These are phyloP conservation scores for Ecliptopera silaceata DNA, from an alignment of 2,888 invertebrate species.

Conservation along the genomic window DNA sequence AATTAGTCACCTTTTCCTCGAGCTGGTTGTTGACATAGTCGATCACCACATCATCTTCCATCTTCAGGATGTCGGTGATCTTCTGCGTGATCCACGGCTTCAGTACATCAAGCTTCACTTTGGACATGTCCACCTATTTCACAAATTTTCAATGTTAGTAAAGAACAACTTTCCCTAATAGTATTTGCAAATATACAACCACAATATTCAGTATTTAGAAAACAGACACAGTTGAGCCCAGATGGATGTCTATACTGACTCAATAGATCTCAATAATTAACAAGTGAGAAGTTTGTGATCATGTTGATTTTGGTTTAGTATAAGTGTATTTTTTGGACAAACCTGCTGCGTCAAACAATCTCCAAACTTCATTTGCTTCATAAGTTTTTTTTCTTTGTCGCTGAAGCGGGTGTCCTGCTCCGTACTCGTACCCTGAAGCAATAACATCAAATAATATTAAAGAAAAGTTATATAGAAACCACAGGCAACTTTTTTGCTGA, in stretches of 20 bases:
- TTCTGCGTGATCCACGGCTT: slow-evolving; percentile 99
- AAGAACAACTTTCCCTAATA: too few relatives aligned
- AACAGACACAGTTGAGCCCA: too few relatives aligned
- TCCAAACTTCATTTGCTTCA: slow-evolving; percentile 99
- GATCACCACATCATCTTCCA: slow-evolving; percentile 99
- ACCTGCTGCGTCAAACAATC: slow-evolving; percentile 97
- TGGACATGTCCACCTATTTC: slow-evolving; percentile 95
- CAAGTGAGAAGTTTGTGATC: too few relatives aligned
- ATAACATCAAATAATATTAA: slow-evolving; percentile 10
- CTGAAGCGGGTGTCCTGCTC: slow-evolving; percentile 99
- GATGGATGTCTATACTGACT: too few relatives aligned
- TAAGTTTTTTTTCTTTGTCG: slow-evolving; percentile 99
- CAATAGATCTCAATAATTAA: too few relatives aligned
- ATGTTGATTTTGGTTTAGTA: too few relatives aligned
- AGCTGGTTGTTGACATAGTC: slow-evolving; percentile 99
- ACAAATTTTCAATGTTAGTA: too few relatives aligned
- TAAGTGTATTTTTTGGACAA: slow-evolving; percentile 3
- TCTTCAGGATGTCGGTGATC: slow-evolving; percentile 97
- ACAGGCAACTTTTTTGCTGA: too few relatives aligned
- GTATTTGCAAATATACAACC: too few relatives aligned
- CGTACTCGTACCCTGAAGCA: slow-evolving; percentile 95
- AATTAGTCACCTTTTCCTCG: slow-evolving; percentile 91
- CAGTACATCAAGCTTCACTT: slow-evolving; percentile 98
- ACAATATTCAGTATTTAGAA: too few relatives aligned
- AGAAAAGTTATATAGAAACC: too few relatives aligned